phyloP scores from a whole-genome alignment of 2,797 vertebrate species.

The Lagocephalus sceleratus region DNA sequence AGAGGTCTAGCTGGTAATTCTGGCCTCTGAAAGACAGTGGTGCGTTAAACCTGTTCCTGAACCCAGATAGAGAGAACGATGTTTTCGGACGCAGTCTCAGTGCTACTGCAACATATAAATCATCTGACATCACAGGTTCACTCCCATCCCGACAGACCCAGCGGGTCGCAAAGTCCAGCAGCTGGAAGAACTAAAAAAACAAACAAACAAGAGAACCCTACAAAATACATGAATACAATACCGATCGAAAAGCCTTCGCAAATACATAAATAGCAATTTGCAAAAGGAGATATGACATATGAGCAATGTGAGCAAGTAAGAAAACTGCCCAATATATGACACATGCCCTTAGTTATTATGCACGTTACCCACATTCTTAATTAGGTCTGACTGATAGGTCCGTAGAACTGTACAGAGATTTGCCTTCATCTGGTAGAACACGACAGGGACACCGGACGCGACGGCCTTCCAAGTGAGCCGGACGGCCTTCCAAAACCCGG shows the following conservation, averaged over 20 bases:
- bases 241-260: no score
- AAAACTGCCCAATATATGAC: no score
- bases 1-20: no score
- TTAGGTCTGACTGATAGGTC: no score
- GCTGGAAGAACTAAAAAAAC: neutral
- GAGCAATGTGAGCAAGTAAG: no score
- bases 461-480: constrained; percentile 23
- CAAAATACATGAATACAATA: neutral
- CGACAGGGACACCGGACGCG: constrained; percentile 25
- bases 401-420: constrained; percentile 1
- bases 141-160: constrained; percentile 54
- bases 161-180: constrained; percentile 65
- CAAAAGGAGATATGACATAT: no score
- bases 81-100: constrained; percentile 46
- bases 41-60: no score
- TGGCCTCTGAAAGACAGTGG: no score
- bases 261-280: no score
- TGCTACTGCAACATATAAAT: constrained; percentile 63
- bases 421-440: constrained; percentile 9
- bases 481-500: no score
- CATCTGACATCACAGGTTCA: constrained; percentile 23
- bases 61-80: constrained; percentile 40
- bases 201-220: neutral
- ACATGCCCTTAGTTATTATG: no score
- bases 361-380: no score